Evolutionary conservation across 2,797 vertebrate genomes (phyloP), one percentile per base, ranked within the genome.

Genomic region (Sciurus carolinensis): DNA sequence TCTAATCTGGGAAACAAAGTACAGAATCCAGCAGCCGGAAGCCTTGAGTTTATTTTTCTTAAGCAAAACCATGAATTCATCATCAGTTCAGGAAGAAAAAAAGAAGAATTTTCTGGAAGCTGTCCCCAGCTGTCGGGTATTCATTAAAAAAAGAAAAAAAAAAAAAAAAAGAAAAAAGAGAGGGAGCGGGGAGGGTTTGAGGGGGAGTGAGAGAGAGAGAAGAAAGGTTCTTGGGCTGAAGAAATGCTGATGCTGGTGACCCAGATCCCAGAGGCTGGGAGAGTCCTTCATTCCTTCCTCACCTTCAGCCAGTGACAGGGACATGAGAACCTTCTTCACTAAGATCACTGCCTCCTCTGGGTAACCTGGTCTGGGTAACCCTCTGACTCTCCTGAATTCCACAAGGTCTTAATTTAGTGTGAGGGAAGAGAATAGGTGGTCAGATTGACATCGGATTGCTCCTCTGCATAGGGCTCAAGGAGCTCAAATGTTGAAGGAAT

Each of bases 1-100:
- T 96, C 76, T 95, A 95, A 97, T 96, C 95, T 91, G 39, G 76
- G 54, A 57, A 95, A 90, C 89, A 91, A 90, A 97, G 89, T 73
- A 71, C 28, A 83, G 72, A 87, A 94, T 92, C 33, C 80, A 96
- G 89, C 79, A 85, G 66, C 80, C 3, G 20, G 97, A 97, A 97
- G 84, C 87, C 54, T 50, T 75, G 64, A 50, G 67, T 85, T 97
- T 94, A 92, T 91, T 96, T 95, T 95, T 89, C 88, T 79, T 90
- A 75, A 64, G 62, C 83, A 87, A 96, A 91, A 33, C 83, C 76
- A 44, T 54, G 73, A 95, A 97, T 94, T 97, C 52, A 87, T 95
- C 91, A 90, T 88, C 91, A 88, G 52, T 94, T 96, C 33, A 62
- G 28, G 64, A 86, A 83, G 89, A 82, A 96, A 90, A 44, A 95